Conservation (phyloP, 2,113 vertebrate genomes). For the Junco hyemalis region DNA sequence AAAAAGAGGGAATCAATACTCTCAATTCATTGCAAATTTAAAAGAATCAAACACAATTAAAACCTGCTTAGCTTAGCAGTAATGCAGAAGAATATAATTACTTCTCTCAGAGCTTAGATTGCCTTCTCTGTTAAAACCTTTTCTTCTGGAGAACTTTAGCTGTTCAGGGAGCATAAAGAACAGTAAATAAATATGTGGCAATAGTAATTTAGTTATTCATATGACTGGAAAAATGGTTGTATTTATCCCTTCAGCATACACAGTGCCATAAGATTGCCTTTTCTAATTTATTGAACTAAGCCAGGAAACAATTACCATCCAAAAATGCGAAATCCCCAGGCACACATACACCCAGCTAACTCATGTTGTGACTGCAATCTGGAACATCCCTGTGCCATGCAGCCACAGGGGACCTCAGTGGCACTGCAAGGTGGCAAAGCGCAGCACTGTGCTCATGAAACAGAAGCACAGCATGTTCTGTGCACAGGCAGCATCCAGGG, state of each 20-base stretch:
- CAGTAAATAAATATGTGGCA: slow-evolving; percentile 18
- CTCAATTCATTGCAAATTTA: slow-evolving; percentile 22
- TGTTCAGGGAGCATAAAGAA: slow-evolving; percentile 45
- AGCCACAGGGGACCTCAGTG: background rate
- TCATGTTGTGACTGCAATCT: background rate
- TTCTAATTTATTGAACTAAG: slow-evolving; percentile 11
- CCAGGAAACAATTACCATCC: background rate
- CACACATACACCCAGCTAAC: background rate
- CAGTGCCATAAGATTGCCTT: background rate
- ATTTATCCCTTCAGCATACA: slow-evolving; percentile 40
- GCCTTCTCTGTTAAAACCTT: slow-evolving; percentile 40
- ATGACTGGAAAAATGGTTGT: slow-evolving; percentile 22
- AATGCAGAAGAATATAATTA: slow-evolving; percentile 25
- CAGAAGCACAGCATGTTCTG: background rate
- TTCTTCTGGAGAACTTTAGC: slow-evolving; percentile 59
- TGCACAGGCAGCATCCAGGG: background rate
- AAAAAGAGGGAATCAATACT: slow-evolving; percentile 43
- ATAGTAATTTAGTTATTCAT: slow-evolving; percentile 34
- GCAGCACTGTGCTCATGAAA: background rate
- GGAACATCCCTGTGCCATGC: background rate
- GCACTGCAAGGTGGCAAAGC: background rate
- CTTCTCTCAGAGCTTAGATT: slow-evolving; percentile 47
- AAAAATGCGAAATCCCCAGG: background rate
- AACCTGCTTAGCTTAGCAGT: slow-evolving; percentile 29
- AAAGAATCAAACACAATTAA: slow-evolving; percentile 61